Conservation (phyloP, 2,113 vertebrate genomes). For the Carassius gibelio region DNA sequence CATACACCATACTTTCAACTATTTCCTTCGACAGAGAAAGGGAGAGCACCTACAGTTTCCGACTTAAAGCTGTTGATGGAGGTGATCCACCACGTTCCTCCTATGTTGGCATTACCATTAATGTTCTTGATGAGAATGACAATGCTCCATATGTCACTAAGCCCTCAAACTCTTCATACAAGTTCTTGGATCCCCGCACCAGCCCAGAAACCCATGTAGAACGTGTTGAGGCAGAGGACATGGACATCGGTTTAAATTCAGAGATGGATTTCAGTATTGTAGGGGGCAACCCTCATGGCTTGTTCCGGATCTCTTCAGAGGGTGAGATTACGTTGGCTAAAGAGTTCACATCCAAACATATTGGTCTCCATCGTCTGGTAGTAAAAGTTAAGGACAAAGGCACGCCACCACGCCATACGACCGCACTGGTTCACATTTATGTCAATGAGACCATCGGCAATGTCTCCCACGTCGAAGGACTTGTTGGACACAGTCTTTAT, state of each 20-base stretch:
- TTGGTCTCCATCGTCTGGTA: slow-evolving; percentile 91
- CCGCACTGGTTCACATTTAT: slow-evolving; percentile 90
- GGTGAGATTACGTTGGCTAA: slow-evolving; percentile 91
- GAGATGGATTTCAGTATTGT: slow-evolving; percentile 88
- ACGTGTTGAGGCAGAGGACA: slow-evolving; percentile 91
- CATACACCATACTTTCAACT: slow-evolving; percentile 92
- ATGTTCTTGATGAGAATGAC: slow-evolving; percentile 95
- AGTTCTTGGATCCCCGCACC: slow-evolving; percentile 83
- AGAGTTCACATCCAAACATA: slow-evolving; percentile 89
- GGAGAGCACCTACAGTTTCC: slow-evolving; percentile 95
- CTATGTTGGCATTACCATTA: slow-evolving; percentile 94
- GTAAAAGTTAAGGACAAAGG: slow-evolving; percentile 91
- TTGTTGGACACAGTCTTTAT: slow-evolving; percentile 94
- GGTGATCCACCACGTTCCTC: slow-evolving; percentile 91
- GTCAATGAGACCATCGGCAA: slow-evolving; percentile 93
- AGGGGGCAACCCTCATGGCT: slow-evolving; percentile 90
- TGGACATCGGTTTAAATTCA: slow-evolving; percentile 87
- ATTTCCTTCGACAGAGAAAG: slow-evolving; percentile 96
- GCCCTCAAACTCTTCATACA: slow-evolving; percentile 92
- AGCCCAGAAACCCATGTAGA: slow-evolving; percentile 85
- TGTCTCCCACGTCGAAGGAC: slow-evolving; percentile 85
- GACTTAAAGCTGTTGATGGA: slow-evolving; percentile 88
- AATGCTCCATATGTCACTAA: slow-evolving; percentile 93
- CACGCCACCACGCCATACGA: slow-evolving; percentile 88
- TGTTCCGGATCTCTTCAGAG: slow-evolving; percentile 89